Evolutionary conservation across 2,113 vertebrate genomes (phyloP), one percentile per base, ranked within the genome.

Genomic region (Chionomys nivalis): DNA sequence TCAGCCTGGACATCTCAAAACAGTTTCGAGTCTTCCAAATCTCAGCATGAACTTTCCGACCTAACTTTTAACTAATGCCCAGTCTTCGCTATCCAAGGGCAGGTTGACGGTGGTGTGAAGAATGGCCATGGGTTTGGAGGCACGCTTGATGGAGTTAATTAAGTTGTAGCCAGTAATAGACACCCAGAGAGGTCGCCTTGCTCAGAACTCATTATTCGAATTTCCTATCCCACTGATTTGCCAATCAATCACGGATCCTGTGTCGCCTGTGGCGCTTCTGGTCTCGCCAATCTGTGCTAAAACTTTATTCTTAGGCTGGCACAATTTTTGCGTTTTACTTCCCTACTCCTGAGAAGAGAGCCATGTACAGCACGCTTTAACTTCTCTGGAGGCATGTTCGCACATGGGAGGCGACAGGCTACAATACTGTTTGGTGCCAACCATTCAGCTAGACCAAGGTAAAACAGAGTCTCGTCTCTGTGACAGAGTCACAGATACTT

Each of bases 171-270:
- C 28, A 28, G 78, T 91, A 94, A 68, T 63, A 85, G 24, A 90
- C 76, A 87, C 63, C 68, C 42, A 79, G 52, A 68, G 28, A 92
- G 72, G 44, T 65, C 58, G 66, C 44, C 83, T 88, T 90, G 66
- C 89, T 92, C 79, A 88, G 58, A 94, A 65, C 63, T 87, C 94
- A 90, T 93, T 93, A 83, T 47, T 55, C 33, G 73, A 82, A 85
- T 65, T 93, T 96, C 91, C 94, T 90, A 44, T 92, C 92, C 42
- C 85, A 76, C 52, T 85, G 55, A 86, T 93, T 94, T 92, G 55
- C 9, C 89, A 87, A 87, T 85, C 81, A 65, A 79, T 88, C 79
- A 66, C 61, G 77, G 70, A 85, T 88, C 76, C 44, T 66, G 42
- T 44, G 86, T 14, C 26, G 9, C 79, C 70, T 63, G 5, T 92